Conservation (phyloP, 2,888 invertebrate genomes). For the Sycophila texana region DNA sequence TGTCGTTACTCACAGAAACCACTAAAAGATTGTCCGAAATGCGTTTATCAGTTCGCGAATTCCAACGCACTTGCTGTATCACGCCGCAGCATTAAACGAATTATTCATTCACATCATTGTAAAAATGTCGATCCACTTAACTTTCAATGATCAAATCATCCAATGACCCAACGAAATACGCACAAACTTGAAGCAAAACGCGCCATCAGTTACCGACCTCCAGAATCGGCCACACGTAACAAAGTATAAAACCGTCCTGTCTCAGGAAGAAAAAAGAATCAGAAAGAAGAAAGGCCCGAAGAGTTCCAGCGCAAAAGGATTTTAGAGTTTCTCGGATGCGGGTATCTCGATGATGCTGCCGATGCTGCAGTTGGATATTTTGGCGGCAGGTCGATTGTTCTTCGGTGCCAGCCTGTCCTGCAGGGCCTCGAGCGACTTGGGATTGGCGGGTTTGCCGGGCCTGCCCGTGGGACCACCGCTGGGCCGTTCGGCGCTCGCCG, state of each 20-base stretch:
- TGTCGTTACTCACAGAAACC: too few species aligned
- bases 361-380: slow-evolving; percentile 67
- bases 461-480: slow-evolving; percentile 60
- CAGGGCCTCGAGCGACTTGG: slow-evolving; percentile 65
- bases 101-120: too few species aligned
- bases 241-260: background rate
- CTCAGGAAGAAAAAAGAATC: background rate
- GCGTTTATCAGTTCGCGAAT: too few species aligned
- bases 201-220: too few species aligned
- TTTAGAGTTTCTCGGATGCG: slow-evolving; percentile 66
- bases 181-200: too few species aligned
- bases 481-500: slow-evolving; percentile 59
- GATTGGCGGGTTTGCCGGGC: slow-evolving; percentile 43
- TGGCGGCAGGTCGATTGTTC: slow-evolving; percentile 51
- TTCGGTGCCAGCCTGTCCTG: slow-evolving; percentile 65
- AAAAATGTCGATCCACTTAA: too few species aligned
- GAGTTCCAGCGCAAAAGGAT: background rate
- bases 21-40: too few species aligned
- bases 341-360: slow-evolving; percentile 71
- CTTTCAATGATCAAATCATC: too few species aligned
- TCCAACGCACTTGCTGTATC: too few species aligned
- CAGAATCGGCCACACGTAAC: too few species aligned
- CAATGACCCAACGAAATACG: too few species aligned
- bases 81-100: too few species aligned
- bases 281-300: background rate